Evolutionary conservation across 2,888 invertebrate species (phyloP), one percentile per base, ranked within the genome.

Genomic region (Aplocera efformata): DNA sequence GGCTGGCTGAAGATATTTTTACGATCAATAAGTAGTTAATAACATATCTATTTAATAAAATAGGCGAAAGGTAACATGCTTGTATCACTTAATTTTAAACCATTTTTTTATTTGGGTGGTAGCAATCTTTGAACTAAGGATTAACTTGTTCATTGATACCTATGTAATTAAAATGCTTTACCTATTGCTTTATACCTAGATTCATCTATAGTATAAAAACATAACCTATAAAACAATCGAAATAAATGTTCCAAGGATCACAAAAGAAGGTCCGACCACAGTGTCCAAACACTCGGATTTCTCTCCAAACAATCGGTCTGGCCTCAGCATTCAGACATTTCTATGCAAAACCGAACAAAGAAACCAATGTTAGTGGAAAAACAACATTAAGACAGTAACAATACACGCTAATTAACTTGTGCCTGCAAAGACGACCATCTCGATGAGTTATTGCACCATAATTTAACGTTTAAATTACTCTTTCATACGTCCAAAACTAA

Each of bases 401-500:
- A 70, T 53, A 38, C 31, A 35, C 30, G 56, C 64, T 78, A 82
- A 83, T 82, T 82, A 79, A 72, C 72, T 61, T 58, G 57, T 55
- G 62, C 53, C 60, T 63, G 61, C 58, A 57, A 58, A 55, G 47
- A 60, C 69, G 64, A 71, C 74, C 78, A 79, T 81, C 57, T 79
- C 72, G 58, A 52, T 58, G 58, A 70, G 71, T 69, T 77, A 83
- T 72, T 69, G 63, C 68, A 66, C 57, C 56, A 58, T 84, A 83
- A 76, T 78, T 80, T 9, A 67, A 71, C 63, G 63, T 71, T 60
- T 54, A 63, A 79, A 84, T 79, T 72, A 70, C 80, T 76, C 78
- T 79, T 81, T 82, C 77, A 80, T 64, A 79, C 60, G 80, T 84
- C 80, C 67, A 69, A 75, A 65, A 62, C 72, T 68, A 73, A 78